Evolutionary conservation across 2,113 vertebrate genomes (phyloP), one percentile per base, ranked within the genome.

Genomic region (Xenopus tropicalis): DNA sequence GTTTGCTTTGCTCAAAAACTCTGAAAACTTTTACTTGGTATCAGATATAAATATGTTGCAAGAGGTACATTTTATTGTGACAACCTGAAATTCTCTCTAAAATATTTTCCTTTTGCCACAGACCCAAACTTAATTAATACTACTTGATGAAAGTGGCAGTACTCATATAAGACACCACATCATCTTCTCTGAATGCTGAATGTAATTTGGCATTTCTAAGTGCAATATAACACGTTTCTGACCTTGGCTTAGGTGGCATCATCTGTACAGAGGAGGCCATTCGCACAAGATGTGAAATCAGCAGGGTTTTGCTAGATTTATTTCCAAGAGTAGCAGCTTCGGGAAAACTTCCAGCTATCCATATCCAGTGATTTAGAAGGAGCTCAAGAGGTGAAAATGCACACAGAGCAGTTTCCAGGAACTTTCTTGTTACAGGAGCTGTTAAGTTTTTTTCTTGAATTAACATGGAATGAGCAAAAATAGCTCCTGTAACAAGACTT

Each of bases 201-300:
- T 37, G 29, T 37, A 37, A 37, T 6, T 37, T 37, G 29, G 10
- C 10, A 37, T 37, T 37, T 66, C 44, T 66, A 66, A 66, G 72
- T 59, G 64, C 72, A 67, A 48, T 67, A 48, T 66, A 66, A 67
- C 72, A 74, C 54, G 51, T 74, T 74, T 74, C 44, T 67, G 72
- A 74, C 72, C 72, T 74, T 74, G 52, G 29, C 72, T 59, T 19
- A 24, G 14, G 51, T 74, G 64, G 61, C 72, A 59, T 61, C 29
- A 73, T 73, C 43, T 59, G n/a, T 54, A n/a, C 16, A 74, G 37
- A 29, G 11, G 72, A 74, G 67, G 61, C 72, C 43, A 61, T 59
- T 74, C 64, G 57, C 52, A 73, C 62, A 65, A 42, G 14, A 23
- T 52, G 57, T 74, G 11, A 57, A 58, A 61, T 67, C 72, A 74